Conservation (phyloP, 2,113 vertebrate species). For the Pionites leucogaster region DNA sequence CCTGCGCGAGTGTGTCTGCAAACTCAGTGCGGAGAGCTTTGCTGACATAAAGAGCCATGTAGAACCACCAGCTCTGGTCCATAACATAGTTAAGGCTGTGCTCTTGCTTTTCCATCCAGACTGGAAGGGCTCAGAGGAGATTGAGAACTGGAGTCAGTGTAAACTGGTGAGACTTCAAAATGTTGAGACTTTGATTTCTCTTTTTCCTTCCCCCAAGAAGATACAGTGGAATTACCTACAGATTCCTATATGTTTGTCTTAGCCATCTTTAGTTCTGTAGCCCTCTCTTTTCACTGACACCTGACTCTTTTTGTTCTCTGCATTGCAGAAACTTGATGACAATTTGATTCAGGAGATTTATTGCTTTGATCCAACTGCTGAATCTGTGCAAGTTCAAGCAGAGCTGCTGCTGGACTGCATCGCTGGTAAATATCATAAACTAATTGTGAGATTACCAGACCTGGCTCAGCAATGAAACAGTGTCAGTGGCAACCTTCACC, state of each 20-base stretch:
- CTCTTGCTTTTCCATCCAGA: slow-evolving; percentile 72
- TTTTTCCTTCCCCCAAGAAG: background rate
- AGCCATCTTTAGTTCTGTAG: background rate
- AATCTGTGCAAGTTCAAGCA: slow-evolving; percentile 38
- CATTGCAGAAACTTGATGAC: slow-evolving; percentile 72
- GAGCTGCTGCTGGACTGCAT: slow-evolving; percentile 57
- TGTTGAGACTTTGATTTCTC: background rate
- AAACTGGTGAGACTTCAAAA: slow-evolving; percentile 65
- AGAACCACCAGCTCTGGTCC: slow-evolving; percentile 39
- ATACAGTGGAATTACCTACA: background rate
- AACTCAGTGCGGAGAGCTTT: slow-evolving; percentile 47
- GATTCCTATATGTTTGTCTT: background rate
- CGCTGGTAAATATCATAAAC: slow-evolving; percentile 65
- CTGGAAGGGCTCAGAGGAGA: slow-evolving; percentile 42
- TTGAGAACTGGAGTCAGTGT: slow-evolving; percentile 67
- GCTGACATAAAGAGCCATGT: background rate
- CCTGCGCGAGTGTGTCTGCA: slow-evolving; percentile 58
- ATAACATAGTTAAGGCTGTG: slow-evolving; percentile 53
- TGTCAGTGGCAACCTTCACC: background rate
- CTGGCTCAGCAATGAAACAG: background rate
- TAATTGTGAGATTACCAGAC: background rate
- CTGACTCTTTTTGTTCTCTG: slow-evolving; percentile 13
- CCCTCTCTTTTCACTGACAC: background rate
- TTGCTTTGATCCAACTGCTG: slow-evolving; percentile 76
- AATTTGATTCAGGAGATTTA: slow-evolving; percentile 70